These are phyloP conservation scores for Leptinotarsa lineolata DNA, from an alignment of 1,140 invertebrate genomes.

Conservation along the genomic window DNA sequence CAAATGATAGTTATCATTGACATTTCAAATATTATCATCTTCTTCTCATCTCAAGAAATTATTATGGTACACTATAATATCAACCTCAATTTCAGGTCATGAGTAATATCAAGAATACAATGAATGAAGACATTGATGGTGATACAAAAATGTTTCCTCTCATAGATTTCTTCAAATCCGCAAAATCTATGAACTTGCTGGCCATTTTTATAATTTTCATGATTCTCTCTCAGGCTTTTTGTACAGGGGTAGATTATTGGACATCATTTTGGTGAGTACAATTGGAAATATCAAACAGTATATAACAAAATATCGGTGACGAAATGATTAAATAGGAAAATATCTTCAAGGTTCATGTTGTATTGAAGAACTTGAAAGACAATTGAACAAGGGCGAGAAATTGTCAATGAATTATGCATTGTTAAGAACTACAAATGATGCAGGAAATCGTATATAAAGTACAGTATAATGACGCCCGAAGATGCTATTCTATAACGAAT, in stretches of 20 bases:
- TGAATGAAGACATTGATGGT: neutral
- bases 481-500: too few species aligned
- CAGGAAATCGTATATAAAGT: too few species aligned
- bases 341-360: too few species aligned
- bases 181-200: neutral
- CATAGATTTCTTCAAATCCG: neutral
- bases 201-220: neutral
- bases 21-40: neutral
- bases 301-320: neutral
- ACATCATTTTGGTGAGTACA: conserved; percentile 69
- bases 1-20: neutral
- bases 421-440: too few species aligned
- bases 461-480: too few species aligned
- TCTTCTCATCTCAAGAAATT: too few species aligned
- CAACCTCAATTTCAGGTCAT: neutral
- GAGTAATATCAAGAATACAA: neutral
- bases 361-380: too few species aligned
- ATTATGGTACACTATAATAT: neutral
- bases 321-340: neutral
- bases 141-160: neutral
- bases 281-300: neutral
- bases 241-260: conserved; percentile 78
- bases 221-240: conserved; percentile 42
- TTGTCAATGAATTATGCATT: too few species aligned
- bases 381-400: too few species aligned